These are phyloP conservation scores for Polyommatus icarus DNA, from an alignment of 2,888 invertebrate genomes.

Conservation along the genomic window DNA sequence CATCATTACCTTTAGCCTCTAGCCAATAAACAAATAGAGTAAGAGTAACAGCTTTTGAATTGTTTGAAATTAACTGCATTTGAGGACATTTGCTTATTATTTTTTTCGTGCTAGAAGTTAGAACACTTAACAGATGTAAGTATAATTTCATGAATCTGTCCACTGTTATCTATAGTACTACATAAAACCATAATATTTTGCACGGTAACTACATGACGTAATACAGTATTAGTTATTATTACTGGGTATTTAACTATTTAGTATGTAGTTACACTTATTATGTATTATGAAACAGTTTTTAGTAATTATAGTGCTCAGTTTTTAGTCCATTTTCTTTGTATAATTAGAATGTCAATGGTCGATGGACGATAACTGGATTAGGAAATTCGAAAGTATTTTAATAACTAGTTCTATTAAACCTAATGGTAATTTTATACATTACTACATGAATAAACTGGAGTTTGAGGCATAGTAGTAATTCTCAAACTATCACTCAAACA, in stretches of 20 bases:
- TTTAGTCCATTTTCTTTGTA: neutral
- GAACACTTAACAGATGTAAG: too few species aligned
- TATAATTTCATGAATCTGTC: too few species aligned
- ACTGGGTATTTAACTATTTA: neutral
- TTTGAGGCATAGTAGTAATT: neutral
- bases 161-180: too few species aligned
- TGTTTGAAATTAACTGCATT: too few species aligned
- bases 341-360: constrained; percentile 1
- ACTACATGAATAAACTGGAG: neutral
- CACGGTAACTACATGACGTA: too few species aligned
- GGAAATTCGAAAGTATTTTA: constrained; percentile 17
- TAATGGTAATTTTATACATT: neutral
- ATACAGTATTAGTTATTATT: neutral
- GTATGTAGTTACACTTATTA: neutral
- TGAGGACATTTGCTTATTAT: too few species aligned
- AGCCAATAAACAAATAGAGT: too few species aligned
- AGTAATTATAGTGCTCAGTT: neutral
- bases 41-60: too few species aligned
- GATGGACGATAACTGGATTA: neutral
- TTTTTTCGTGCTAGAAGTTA: too few species aligned
- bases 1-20: too few species aligned
- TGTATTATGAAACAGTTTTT: neutral
- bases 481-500: neutral
- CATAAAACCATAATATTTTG: too few species aligned
- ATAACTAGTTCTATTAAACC: neutral